Conservation (phyloP, 1,140 invertebrate species). For the Heliothis virescens region DNA sequence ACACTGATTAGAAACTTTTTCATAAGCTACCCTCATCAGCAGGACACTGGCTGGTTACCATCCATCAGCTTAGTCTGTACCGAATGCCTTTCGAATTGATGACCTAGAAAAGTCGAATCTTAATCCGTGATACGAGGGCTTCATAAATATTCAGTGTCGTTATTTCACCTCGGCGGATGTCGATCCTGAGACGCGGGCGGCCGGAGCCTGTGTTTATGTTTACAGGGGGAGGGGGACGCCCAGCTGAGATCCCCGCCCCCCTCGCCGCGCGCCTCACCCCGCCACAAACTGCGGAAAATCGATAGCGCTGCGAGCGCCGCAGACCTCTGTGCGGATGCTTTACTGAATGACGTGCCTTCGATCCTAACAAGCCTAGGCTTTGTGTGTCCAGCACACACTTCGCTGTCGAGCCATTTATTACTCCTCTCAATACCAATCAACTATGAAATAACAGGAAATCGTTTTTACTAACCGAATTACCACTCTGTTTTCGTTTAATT, state of each 20-base stretch:
- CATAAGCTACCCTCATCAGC: constrained; percentile 34
- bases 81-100: constrained; percentile 70
- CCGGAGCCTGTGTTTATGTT: constrained; percentile 81
- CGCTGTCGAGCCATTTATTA: neutral
- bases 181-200: constrained; percentile 73
- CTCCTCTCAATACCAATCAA: constrained; percentile 13
- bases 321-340: constrained; percentile 73
- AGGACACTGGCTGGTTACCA: constrained; percentile 7
- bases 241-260: constrained; percentile 70
- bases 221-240: constrained; percentile 70
- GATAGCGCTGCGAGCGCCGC: constrained; percentile 77
- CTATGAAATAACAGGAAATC: constrained; percentile 20
- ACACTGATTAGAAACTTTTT: constrained; percentile 44
- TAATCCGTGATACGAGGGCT: constrained; percentile 78
- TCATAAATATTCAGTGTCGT: constrained; percentile 84
- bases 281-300: constrained; percentile 76
- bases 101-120: constrained; percentile 80
- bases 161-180: constrained; percentile 81
- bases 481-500: constrained; percentile 56
- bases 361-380: constrained; percentile 53
- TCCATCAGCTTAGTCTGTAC: constrained; percentile 33
- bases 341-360: constrained; percentile 68
- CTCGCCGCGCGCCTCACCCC: constrained; percentile 50
- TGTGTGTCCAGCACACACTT: constrained; percentile 16
- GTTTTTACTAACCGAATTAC: constrained; percentile 36